These are phyloP conservation scores for Eulemur rubriventer DNA, from an alignment of 2,797 vertebrate genomes.

Conservation along the genomic window DNA sequence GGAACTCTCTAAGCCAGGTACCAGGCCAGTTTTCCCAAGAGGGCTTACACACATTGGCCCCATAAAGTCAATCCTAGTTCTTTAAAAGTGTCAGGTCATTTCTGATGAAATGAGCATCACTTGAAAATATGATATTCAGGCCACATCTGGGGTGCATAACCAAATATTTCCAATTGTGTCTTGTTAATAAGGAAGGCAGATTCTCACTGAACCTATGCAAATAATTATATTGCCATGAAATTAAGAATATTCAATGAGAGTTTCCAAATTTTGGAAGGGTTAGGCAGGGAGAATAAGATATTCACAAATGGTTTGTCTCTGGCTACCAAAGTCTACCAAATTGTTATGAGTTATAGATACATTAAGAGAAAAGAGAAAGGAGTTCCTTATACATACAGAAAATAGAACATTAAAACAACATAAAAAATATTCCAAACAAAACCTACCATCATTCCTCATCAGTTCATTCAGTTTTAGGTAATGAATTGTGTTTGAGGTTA, in stretches of 20 bases:
- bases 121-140: not conserved
- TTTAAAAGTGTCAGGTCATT: not conserved
- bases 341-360: not conserved
- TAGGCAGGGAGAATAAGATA: not conserved
- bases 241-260: not conserved
- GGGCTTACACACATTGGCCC: not conserved
- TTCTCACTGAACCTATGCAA: not conserved
- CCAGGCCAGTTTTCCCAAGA: not conserved
- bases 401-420: not conserved
- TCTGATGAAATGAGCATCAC: not conserved
- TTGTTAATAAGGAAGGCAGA: not conserved
- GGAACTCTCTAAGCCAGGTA: not conserved
- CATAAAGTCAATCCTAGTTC: not conserved
- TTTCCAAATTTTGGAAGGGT: not conserved
- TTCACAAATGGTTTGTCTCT: not conserved
- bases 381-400: not conserved
- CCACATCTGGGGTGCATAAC: not conserved
- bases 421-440: not conserved
- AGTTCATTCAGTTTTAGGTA: not conserved
- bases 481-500: not conserved
- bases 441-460: not conserved
- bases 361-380: conserved; percentile 1
- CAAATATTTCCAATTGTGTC: not conserved
- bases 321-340: not conserved
- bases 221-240: not conserved